phyloP scores from a whole-genome alignment of 2,113 vertebrate genomes.

The Sorex araneus region DNA sequence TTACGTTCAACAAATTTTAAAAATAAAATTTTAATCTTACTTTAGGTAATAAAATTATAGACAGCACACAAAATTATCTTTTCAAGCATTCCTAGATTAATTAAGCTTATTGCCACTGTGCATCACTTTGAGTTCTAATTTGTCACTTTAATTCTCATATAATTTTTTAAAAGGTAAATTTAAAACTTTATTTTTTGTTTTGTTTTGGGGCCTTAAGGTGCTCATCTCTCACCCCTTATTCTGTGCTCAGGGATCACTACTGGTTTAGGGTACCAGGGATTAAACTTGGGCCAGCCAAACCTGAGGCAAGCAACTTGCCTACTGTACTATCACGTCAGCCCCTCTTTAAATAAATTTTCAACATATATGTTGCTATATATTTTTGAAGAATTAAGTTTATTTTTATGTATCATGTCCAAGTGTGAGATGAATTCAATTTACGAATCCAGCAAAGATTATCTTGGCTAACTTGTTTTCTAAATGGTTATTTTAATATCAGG shows the following conservation, averaged over 20 bases:
- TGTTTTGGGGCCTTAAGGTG: too few species aligned
- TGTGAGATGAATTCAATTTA: conserved; percentile 9
- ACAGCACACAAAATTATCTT: background rate
- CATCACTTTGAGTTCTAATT: conserved; percentile 20
- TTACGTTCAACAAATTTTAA: conserved; percentile 8
- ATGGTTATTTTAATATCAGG: background rate
- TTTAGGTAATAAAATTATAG: conserved; percentile 27
- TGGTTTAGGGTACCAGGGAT: too few species aligned
- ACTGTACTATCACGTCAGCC: too few species aligned
- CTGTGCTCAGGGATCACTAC: too few species aligned
- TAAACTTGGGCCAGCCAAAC: too few species aligned
- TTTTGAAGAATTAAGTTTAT: background rate
- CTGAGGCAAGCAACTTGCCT: too few species aligned
- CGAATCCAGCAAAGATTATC: background rate
- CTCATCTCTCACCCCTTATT: too few species aligned
- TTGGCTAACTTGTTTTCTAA: background rate
- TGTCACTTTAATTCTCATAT: conserved; percentile 19
- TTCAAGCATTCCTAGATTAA: background rate
- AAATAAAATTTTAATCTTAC: conserved; percentile 5
- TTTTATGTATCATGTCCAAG: background rate
- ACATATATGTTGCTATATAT: too few species aligned
- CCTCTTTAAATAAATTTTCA: conserved; percentile 20
- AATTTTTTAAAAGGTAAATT: too few species aligned
- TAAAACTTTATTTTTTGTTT: too few species aligned
- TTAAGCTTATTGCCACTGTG: background rate